Percentiles rank a stretch among this genome's conserved stretches.
These are phyloP conservation scores for Rhyacichthys aspro DNA, from an alignment of 2,797 vertebrate species.

Conservation along the genomic window DNA sequence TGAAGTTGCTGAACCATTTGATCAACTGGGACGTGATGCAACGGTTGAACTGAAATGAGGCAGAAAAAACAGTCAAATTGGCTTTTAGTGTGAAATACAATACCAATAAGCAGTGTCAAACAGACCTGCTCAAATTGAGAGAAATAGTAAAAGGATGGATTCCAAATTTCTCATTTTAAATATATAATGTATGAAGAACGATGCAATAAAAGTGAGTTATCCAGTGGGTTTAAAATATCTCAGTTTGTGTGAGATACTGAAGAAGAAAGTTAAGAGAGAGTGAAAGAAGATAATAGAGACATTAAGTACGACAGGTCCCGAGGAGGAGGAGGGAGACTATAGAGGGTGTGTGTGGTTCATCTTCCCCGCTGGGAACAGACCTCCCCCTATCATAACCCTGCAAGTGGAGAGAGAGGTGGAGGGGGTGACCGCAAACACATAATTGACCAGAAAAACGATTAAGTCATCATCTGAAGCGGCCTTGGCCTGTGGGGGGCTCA, in stretches of 20 bases:
- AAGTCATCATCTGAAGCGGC: slow-evolving; percentile 98
- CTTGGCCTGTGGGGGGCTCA: slow-evolving; percentile 96
- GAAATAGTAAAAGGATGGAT: too few relatives aligned
- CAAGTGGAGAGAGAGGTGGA: slow-evolving; percentile 58
- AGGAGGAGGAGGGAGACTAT: slow-evolving; percentile 18
- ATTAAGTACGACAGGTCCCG: slow-evolving; percentile 66
- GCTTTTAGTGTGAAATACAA: too few relatives aligned
- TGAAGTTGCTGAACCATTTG: slow-evolving; percentile 99
- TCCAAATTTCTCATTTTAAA: too few relatives aligned
- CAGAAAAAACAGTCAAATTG: neutral
- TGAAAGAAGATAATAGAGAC: slow-evolving; percentile 70
- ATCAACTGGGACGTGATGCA: slow-evolving; percentile 99
- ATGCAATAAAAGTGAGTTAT: too few relatives aligned
- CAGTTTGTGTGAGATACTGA: slow-evolving; percentile 20
- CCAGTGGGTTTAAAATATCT: neutral
- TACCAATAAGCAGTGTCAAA: too few relatives aligned
- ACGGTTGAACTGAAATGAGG: slow-evolving; percentile 92
- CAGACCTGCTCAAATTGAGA: too few relatives aligned
- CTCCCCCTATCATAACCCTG: slow-evolving; percentile 73
- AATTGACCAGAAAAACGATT: slow-evolving; percentile 99
- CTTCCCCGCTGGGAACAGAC: slow-evolving; percentile 71
- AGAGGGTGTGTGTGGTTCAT: slow-evolving; percentile 54
- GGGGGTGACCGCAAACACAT: slow-evolving; percentile 87
- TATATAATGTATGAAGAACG: too few relatives aligned
- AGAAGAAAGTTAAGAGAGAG: slow-evolving; percentile 22